Base-by-base conservation (phyloP, 2,888 invertebrate genomes). In the Cheilosia urbana region DNA sequence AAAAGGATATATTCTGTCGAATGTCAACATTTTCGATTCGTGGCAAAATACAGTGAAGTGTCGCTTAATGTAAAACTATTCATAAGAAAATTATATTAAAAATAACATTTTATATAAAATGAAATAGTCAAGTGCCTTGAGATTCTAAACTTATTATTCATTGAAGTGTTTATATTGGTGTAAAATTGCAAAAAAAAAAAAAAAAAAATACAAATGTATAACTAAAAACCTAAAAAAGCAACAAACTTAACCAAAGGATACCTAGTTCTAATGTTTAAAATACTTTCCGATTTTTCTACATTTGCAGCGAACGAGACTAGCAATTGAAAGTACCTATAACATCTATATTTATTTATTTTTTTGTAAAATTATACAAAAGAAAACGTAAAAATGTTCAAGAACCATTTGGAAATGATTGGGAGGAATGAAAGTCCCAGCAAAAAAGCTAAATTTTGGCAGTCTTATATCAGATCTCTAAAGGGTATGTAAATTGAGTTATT, bases 371-470 rank as follows among this genome's bases (percentile, higher is more conserved):
- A 45, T 60, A 75, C 53, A 58, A 80, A 83, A 88, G 87, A 88
- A 89, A 93, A 93, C 93, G 92, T 94, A 93, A 94, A 96, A 94
- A 96, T 97, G 96, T 96, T 97, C 94, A 97, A 96, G 94, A 96
- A 94, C 93, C 97, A 97, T 94, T 95, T 97, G 94, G 97, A 97
- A 94, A 97, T 97, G 96, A 97, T 97, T 93, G 96, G 97, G 94
- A 96, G 97, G 93, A 97, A 97, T 93, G 97, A 97, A 94, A 95
- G 96, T 93, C 95, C 97, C 92, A 96, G 96, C 93, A 97, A 96
- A 94, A 97, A 97, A 94, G 97, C 97, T 93, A 97, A 95, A 94
- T 97, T 97, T 94, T 97, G 97, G 97, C 97, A 97, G 93, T 97
- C 97, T 92, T 97, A 96, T 93, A 96, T 97, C 93, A 95, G 97